phyloP scores from a whole-genome alignment of 2,797 vertebrate species.

The Epinephelus coioides region DNA sequence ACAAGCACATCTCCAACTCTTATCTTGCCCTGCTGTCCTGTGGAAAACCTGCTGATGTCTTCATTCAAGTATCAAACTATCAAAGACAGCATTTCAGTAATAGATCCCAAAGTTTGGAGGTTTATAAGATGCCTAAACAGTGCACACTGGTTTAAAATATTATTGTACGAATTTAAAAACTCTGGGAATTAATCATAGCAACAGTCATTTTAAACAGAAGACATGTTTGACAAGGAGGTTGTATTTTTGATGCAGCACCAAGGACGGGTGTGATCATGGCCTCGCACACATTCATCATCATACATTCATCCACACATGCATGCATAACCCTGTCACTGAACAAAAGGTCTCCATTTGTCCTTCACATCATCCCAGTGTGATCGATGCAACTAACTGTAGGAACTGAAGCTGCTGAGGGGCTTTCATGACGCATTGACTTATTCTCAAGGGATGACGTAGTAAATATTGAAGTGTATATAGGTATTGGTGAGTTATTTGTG shows the following conservation, averaged over 20 bases:
- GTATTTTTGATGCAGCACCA: background rate
- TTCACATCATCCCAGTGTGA: constrained; percentile 19
- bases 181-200: background rate
- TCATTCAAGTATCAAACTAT: background rate
- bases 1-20: background rate
- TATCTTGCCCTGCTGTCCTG: background rate
- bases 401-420: constrained; percentile 27
- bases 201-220: background rate
- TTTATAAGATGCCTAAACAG: background rate
- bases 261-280: background rate
- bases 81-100: no score
- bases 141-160: background rate
- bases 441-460: background rate
- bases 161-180: background rate
- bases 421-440: constrained; percentile 46
- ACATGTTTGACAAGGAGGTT: background rate
- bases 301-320: background rate
- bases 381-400: background rate
- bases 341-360: constrained; percentile 31
- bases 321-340: background rate
- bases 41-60: background rate
- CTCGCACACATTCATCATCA: background rate
- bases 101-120: no score
- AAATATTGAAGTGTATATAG: constrained; percentile 3
- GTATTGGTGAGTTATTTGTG: constrained; percentile 5